Percentiles rank a stretch among this genome's conserved stretches.
phyloP scores from a whole-genome alignment of 2,888 invertebrate genomes.

The Eilema sororculum region DNA sequence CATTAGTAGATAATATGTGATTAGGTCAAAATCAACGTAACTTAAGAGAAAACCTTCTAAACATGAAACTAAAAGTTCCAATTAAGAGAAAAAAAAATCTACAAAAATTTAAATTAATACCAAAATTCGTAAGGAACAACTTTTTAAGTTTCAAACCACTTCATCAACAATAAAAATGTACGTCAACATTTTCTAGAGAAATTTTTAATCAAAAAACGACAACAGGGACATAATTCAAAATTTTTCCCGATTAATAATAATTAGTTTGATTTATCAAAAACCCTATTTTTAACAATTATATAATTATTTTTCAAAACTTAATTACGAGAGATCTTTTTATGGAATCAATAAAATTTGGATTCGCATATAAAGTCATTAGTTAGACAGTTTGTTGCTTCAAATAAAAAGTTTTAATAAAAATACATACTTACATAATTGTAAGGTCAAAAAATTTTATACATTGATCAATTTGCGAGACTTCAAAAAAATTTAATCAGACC shows the following conservation, averaged over 20 bases:
- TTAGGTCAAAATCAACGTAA: conserved; percentile 30
- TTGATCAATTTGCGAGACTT: not conserved
- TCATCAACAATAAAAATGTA: conserved; percentile 50
- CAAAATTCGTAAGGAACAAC: conserved; percentile 49
- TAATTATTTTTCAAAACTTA: conserved; percentile 67
- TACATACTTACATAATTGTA: conserved; percentile 2
- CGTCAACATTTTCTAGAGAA: conserved; percentile 47
- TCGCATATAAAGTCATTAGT: conserved; percentile 41
- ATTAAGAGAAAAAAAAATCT: conserved; percentile 9
- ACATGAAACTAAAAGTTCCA: conserved; percentile 4
- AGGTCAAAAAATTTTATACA: not conserved
- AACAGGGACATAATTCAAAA: conserved; percentile 53
- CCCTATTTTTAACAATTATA: conserved; percentile 59
- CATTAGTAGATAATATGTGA: conserved; percentile 21
- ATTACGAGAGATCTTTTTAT: conserved; percentile 69
- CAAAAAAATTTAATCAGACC: not conserved
- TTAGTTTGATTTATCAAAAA: conserved; percentile 46
- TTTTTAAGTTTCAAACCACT: conserved; percentile 47
- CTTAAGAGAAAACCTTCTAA: conserved; percentile 1
- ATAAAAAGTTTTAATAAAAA: not conserved
- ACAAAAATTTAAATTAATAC: conserved; percentile 25
- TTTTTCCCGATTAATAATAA: conserved; percentile 44
- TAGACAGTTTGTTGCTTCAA: conserved; percentile 41
- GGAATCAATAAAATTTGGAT: conserved; percentile 64
- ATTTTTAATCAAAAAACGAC: conserved; percentile 49